Evolutionary conservation across 2,113 vertebrate species (phyloP).

Genomic region (Tyto alba): DNA sequence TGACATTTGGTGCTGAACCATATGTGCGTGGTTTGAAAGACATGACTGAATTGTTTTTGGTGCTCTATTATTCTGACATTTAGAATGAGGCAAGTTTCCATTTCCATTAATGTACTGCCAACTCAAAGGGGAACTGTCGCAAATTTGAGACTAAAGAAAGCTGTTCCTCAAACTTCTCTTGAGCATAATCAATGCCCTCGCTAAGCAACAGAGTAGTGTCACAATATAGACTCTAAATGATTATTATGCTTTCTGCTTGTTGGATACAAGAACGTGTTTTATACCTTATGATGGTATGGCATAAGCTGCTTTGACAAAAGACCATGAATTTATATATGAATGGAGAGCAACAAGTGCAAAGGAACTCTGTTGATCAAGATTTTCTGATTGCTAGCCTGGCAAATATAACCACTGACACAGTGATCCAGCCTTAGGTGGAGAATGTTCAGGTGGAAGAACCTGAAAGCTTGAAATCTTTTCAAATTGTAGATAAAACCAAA

Average conservation of each 20-base stretch:
- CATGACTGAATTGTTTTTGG: conserved; percentile 86
- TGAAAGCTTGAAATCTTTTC: neutral
- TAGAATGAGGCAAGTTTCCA: conserved; percentile 85
- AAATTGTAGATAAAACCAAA: neutral
- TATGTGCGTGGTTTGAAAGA: conserved; percentile 86
- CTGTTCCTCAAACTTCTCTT: conserved; percentile 79
- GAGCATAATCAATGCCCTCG: conserved; percentile 71
- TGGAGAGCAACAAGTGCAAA: neutral
- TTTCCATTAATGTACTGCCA: conserved; percentile 85
- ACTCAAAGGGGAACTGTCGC: conserved; percentile 80
- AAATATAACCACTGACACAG: neutral
- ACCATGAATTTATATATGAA: neutral
- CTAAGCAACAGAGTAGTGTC: conserved; percentile 57
- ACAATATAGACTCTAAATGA: neutral
- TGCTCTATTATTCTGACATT: conserved; percentile 86
- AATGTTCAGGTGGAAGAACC: neutral
- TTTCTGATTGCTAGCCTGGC: neutral
- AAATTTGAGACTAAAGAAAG: conserved; percentile 85
- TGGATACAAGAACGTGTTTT: neutral
- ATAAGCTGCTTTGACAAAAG: neutral
- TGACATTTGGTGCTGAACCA: conserved; percentile 84
- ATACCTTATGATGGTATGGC: neutral
- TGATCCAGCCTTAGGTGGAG: neutral
- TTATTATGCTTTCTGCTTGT: neutral
- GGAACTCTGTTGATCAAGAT: neutral